Evolutionary conservation across 2,797 vertebrate species (phyloP).

Genomic region (Pitangus sulphuratus): DNA sequence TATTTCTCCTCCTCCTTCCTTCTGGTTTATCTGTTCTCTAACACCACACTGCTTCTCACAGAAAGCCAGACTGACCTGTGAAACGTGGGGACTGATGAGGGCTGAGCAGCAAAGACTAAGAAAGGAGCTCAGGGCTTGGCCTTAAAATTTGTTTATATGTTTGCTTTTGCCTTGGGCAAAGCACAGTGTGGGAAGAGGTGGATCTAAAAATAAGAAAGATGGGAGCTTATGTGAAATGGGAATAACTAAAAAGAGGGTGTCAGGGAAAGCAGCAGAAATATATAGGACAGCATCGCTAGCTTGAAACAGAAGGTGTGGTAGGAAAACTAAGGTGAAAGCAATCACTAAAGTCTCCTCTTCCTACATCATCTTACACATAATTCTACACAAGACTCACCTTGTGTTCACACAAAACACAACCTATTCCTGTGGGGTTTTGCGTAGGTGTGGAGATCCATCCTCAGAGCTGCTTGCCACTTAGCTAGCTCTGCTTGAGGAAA

Average conservation of each 20-base stretch:
- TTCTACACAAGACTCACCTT: neutral
- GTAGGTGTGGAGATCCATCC: constrained; percentile 22
- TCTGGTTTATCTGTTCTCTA: neutral
- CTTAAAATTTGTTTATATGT: neutral
- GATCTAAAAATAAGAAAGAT: constrained; percentile 32
- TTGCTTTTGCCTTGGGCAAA: constrained; percentile 28
- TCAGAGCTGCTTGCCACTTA: constrained; percentile 35
- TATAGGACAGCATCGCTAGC: neutral
- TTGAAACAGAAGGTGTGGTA: constrained; percentile 11
- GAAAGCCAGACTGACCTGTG: neutral
- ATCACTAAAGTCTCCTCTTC: neutral
- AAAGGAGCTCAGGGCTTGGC: neutral
- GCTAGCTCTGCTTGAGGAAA: neutral
- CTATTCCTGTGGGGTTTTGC: neutral
- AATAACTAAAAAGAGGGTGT: neutral
- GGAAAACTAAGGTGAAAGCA: neutral
- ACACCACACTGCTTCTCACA: neutral
- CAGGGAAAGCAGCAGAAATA: constrained; percentile 26
- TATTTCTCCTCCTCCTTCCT: neutral
- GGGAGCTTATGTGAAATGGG: neutral
- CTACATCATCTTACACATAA: neutral
- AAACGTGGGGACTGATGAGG: neutral
- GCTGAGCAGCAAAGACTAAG: neutral
- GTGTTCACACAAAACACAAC: constrained; percentile 14
- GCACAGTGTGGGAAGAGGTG: neutral